Evolutionary conservation across 2,113 vertebrate species (phyloP).

Genomic region (Onychostruthus taczanowskii): DNA sequence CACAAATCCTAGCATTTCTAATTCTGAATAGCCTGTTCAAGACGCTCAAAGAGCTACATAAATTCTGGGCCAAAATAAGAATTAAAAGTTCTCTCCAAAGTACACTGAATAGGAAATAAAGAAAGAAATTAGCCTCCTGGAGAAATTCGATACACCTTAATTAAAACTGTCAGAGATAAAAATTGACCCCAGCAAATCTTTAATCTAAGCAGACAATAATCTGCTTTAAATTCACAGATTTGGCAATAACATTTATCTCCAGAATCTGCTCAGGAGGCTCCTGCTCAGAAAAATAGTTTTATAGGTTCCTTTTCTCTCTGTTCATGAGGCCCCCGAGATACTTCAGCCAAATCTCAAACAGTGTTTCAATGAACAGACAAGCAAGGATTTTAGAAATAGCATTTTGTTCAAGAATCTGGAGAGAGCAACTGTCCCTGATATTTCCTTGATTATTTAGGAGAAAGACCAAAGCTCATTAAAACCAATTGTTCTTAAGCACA

Average conservation of each 20-base stretch:
- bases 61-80: background rate
- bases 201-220: background rate
- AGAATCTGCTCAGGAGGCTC: background rate
- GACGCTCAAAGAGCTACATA: background rate
- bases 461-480: background rate
- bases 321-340: background rate
- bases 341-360: background rate
- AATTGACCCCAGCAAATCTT: background rate
- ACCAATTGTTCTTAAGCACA: background rate
- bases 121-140: background rate
- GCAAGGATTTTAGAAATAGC: background rate
- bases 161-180: background rate
- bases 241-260: background rate
- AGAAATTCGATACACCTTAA: background rate
- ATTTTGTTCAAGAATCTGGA: background rate
- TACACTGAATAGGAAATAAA: background rate
- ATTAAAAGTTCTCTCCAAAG: background rate
- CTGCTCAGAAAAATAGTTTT: background rate
- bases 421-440: background rate
- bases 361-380: background rate
- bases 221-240: background rate
- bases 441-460: background rate
- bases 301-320: background rate
- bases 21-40: background rate
- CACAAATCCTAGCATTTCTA: background rate